Base-by-base conservation (phyloP, 2,797 vertebrate genomes). In the Choloepus didactylus region DNA sequence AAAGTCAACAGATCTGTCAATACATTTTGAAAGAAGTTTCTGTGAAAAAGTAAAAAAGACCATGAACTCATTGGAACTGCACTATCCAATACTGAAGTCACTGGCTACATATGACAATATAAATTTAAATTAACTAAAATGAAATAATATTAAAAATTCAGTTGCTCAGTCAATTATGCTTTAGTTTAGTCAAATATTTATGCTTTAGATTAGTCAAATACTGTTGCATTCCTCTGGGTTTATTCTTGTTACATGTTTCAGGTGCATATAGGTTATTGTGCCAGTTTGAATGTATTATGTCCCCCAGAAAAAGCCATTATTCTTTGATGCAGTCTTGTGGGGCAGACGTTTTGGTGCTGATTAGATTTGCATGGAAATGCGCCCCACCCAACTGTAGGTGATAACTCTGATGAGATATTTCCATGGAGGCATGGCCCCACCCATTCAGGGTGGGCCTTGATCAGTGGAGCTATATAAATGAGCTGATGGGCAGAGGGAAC, bases 111-210 rank as follows among this genome's bases (percentile, higher is more conserved):
- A 70, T 70, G 82, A 41, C 11, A 91, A 54, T 76, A 89, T 81
- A 76, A 44, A 67, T 67, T 79, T 67, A 70, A 64, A 87, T 77
- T 4, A 75, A 25, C 21, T 46, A 12, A 90, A 46, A 73, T 41
- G 18, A 93, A 72, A 80, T 94, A 16, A 72, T 69, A 81, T 67
- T 35, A 41, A 46, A 91, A 90, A 67, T 80, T 29, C 7, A 80
- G 5, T 59, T 75, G 8, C 23, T 38, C 6, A 10, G 64, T 73
- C 31, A 9, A 35, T 35, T 35, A 79, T 25, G 73, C 44, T 64
- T 82, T 49, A 60, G 35, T 35, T 35, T 35, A 35, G 35, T 35
- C 35, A 35, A 35, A 35, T 35, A 35, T 88, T 85, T 62, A 54
- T 83, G 29, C 21, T 82, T 51, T 77, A 49, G 49, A 44, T 4